These are phyloP conservation scores for Camptogramma bilineatum DNA, from an alignment of 2,888 invertebrate genomes.

Conservation along the genomic window DNA sequence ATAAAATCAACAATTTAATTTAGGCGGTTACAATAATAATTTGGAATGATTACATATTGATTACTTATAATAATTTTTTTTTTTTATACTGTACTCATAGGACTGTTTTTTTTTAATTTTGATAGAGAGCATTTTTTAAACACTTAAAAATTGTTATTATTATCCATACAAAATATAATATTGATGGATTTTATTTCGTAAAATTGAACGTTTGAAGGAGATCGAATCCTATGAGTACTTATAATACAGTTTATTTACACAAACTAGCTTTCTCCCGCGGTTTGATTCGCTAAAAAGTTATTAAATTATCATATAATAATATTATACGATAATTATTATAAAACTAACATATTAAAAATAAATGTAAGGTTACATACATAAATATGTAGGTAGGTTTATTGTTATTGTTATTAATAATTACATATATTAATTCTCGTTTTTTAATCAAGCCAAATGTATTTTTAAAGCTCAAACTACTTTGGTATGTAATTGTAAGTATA, in stretches of 20 bases:
- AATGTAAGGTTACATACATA: too few species aligned
- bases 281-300: neutral
- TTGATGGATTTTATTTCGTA: neutral
- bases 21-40: conserved; percentile 31
- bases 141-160: too few species aligned
- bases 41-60: conserved; percentile 24
- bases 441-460: too few species aligned
- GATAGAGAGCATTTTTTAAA: neutral
- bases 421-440: too few species aligned
- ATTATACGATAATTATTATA: too few species aligned
- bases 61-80: neutral
- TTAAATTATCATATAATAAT: too few species aligned
- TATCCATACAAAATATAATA: too few species aligned
- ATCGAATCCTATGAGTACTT: neutral
- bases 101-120: neutral
- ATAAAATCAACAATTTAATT: conserved; percentile 19
- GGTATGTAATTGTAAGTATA: too few species aligned
- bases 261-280: neutral
- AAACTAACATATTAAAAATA: too few species aligned
- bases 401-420: too few species aligned
- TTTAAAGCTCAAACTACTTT: too few species aligned
- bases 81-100: neutral
- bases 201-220: neutral
- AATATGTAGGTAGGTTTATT: too few species aligned
- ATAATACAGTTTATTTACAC: neutral